A percentile compares a stretch with the other conserved stretches of the same genome.
phyloP scores from a whole-genome alignment of 2,797 vertebrate species.

The Kryptopterus vitreolus region DNA sequence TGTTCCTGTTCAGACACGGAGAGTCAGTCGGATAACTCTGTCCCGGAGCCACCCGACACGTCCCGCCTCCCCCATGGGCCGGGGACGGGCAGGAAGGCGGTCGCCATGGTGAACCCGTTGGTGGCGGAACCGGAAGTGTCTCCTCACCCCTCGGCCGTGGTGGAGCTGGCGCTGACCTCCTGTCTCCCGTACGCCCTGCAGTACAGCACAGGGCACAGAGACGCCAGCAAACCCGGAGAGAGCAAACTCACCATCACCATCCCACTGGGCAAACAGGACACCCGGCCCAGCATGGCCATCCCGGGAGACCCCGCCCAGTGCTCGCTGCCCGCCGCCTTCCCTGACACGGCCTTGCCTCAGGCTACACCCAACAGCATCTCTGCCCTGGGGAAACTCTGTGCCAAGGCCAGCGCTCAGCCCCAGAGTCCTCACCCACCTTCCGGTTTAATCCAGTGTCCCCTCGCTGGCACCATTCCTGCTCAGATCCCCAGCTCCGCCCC shows the following conservation, averaged over 20 bases:
- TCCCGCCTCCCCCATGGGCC: constrained; percentile 28
- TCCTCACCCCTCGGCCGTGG: constrained; percentile 60
- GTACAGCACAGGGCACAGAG: constrained; percentile 71
- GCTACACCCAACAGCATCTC: constrained; percentile 68
- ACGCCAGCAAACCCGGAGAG: constrained; percentile 66
- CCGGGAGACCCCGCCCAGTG: constrained; percentile 65
- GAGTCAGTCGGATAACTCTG: constrained; percentile 84
- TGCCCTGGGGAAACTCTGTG: constrained; percentile 74
- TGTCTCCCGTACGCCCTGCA: constrained; percentile 77
- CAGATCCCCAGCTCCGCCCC: constrained; percentile 67
- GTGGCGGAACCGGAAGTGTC: constrained; percentile 56
- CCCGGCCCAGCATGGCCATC: constrained; percentile 57
- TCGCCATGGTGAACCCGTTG: constrained; percentile 55
- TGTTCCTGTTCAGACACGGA: constrained; percentile 75
- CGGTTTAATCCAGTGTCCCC: constrained; percentile 48
- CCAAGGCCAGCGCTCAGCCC: constrained; percentile 36
- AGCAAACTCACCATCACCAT: constrained; percentile 72
- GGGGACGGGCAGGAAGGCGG: constrained; percentile 41
- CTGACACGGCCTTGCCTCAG: constrained; percentile 58
- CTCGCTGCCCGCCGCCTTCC: constrained; percentile 45
- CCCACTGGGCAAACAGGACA: constrained; percentile 70
- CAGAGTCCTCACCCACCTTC: constrained; percentile 55
- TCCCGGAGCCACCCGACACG: constrained; percentile 63
- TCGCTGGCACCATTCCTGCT: constrained; percentile 31
- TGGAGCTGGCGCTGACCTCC: constrained; percentile 72